Evolutionary conservation across 2,113 vertebrate species (phyloP), one percentile per base, ranked within the genome.

Genomic region (Hydrolagus affinis): DNA sequence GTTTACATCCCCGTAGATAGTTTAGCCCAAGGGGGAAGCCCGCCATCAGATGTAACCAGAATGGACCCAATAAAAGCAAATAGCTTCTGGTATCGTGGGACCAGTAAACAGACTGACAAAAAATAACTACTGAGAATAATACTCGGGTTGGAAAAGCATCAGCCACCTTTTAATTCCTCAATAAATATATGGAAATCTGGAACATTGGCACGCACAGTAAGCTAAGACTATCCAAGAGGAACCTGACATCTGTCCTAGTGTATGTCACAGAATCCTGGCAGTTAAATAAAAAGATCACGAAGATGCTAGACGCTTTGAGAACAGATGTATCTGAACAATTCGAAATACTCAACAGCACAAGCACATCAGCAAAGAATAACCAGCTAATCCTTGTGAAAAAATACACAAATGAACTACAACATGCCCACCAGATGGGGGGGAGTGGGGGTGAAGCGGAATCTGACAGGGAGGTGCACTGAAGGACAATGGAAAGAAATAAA

Each of bases 61-160:
- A 44, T 44, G 44, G 44, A 44, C 44, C 44, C 44, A 44, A 44
- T 44, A 44, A 6, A 17, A 64, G 59, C 12, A 64, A 30, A 64
- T 8, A 64, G 23, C 62, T 83, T 30, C 15, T 11, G 15, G 17
- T 21, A 19, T 62, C 62, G 60, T 64, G 60, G 28, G 78, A 28
- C 28, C 62, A 83, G 14, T 17, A 9, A 66, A 83, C 59, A 83
- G 78, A 60, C 32, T 23, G 66, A 17, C 8, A 9, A 32, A 68
- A 21, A 83, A 66, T 66, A 28, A 66, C 66, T 59, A 83, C 77
- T 64, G 60, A 83, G 60, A 83, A 30, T 83, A 83, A 83, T 83
- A 66, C 2, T 4, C 6, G 8, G 10, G 77, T 19, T 64, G 60
- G 77, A 30, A 25, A 30, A 80, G 77, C 77, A 28, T 30, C 59